These are phyloP conservation scores for Polyergus mexicanus DNA, from an alignment of 1,140 invertebrate species.

Conservation along the genomic window DNA sequence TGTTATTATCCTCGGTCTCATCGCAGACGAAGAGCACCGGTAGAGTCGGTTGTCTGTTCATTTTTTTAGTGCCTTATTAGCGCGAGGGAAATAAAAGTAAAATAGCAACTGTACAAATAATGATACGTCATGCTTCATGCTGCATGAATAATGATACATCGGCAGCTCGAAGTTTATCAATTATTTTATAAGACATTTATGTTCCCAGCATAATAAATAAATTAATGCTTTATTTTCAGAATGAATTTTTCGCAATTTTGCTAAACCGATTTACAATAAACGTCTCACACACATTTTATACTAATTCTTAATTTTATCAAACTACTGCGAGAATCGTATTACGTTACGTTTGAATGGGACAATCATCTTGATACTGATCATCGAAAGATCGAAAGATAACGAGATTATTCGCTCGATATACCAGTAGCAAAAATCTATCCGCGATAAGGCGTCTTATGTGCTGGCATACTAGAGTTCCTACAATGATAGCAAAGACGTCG, in stretches of 20 bases:
- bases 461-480: neutral
- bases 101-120: neutral
- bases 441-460: conserved; percentile 56
- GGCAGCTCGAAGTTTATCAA: neutral
- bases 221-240: neutral
- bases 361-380: conserved; percentile 56
- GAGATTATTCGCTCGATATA: conserved; percentile 54
- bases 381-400: neutral
- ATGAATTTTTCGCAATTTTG: neutral
- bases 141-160: neutral
- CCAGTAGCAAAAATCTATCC: conserved; percentile 57
- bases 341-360: conserved; percentile 25
- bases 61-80: conserved; percentile 19
- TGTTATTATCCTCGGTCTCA: conserved; percentile 31
- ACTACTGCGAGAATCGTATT: neutral
- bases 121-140: neutral
- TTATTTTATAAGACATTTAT: neutral
- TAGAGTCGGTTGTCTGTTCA: conserved; percentile 70
- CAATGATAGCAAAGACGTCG: conserved; percentile 39
- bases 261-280: neutral
- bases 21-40: conserved; percentile 70
- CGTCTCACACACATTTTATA: conserved; percentile 1
- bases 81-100: neutral
- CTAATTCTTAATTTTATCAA: neutral
- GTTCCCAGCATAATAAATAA: neutral